phyloP scores from a whole-genome alignment of 1,140 invertebrate genomes.

The Colletes latitarsis region DNA sequence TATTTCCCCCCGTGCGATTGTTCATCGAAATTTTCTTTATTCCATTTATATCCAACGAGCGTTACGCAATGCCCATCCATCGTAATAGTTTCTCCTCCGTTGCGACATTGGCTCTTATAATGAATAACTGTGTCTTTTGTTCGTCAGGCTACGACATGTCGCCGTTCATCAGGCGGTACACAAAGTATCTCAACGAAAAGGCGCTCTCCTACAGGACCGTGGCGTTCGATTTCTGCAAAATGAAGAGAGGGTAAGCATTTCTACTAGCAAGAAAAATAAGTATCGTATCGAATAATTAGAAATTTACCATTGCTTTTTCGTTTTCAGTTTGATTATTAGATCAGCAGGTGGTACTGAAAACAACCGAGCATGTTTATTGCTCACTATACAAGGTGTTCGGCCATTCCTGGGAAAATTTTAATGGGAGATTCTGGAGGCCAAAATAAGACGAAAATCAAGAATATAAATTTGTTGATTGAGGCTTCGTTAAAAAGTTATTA shows the following conservation, averaged over 20 bases:
- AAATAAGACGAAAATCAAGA: no score
- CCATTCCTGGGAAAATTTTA: no score
- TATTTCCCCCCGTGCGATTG: no score
- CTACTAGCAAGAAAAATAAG: neutral
- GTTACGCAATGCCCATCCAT: neutral
- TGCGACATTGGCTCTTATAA: neutral
- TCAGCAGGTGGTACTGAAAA: no score
- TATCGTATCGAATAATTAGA: neutral
- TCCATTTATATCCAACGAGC: neutral
- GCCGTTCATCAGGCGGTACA: slow-evolving; percentile 98
- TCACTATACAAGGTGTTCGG: no score
- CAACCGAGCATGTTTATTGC: no score
- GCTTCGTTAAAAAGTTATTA: no score
- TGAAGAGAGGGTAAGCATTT: slow-evolving; percentile 94
- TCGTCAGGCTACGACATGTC: slow-evolving; percentile 99
- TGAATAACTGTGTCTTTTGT: slow-evolving; percentile 41
- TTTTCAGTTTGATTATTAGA: no score
- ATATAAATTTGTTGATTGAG: no score
- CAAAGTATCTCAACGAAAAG: slow-evolving; percentile 99
- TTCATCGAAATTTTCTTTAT: neutral
- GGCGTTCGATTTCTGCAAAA: slow-evolving; percentile 99
- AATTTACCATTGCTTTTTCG: no score
- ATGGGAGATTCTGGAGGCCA: no score
- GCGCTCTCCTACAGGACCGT: slow-evolving; percentile 98
- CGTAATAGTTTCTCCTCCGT: neutral